phyloP scores from a whole-genome alignment of 2,888 invertebrate species.

The Cyclophora albipunctata region DNA sequence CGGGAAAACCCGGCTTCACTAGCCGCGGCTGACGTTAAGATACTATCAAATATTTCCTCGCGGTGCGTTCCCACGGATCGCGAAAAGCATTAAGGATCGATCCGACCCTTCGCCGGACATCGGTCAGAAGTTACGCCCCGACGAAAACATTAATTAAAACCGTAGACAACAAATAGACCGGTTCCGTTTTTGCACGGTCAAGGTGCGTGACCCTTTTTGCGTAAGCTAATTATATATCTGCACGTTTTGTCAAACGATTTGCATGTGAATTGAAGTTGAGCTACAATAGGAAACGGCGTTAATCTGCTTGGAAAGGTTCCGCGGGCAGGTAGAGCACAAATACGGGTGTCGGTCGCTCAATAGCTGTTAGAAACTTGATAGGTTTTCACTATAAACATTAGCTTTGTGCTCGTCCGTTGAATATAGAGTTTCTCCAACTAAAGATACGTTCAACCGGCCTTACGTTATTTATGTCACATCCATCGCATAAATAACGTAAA shows the following conservation, averaged over 20 bases:
- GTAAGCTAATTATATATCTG: conserved; percentile 73
- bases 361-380: conserved; percentile 65
- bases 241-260: conserved; percentile 68
- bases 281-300: conserved; percentile 55
- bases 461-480: too few species aligned
- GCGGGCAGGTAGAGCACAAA: conserved; percentile 36
- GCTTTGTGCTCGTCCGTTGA: conserved; percentile 39
- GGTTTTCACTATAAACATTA: conserved; percentile 62
- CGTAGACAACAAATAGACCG: conserved; percentile 56
- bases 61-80: conserved; percentile 63
- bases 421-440: conserved; percentile 54
- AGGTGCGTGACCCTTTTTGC: conserved; percentile 46
- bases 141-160: conserved; percentile 69
- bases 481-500: too few species aligned
- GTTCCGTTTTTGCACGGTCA: conserved; percentile 57
- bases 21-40: conserved; percentile 59
- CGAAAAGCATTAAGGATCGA: conserved; percentile 41
- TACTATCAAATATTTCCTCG: conserved; percentile 46
- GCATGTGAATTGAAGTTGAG: conserved; percentile 61
- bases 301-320: conserved; percentile 45
- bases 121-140: conserved; percentile 56
- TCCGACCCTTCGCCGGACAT: conserved; percentile 46
- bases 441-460: conserved; percentile 28
- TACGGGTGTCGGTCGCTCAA: conserved; percentile 35
- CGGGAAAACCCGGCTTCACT: conserved; percentile 61